phyloP scores from a whole-genome alignment of 35 echinoderm and acorn worm genomes.

The Hemicentrotus pulcherrimus region DNA sequence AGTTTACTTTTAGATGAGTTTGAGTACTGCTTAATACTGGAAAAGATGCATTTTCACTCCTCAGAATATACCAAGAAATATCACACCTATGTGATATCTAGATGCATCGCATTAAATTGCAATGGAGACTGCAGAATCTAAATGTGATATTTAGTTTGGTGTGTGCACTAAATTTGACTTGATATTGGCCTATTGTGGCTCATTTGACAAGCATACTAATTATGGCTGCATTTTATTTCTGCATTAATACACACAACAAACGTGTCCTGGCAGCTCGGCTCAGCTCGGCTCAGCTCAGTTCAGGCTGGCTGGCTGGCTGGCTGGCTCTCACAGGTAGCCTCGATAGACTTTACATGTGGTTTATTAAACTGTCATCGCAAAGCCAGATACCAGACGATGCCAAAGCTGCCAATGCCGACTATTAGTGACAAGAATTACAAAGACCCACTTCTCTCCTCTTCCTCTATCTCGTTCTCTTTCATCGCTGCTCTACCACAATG shows the following conservation, averaged over 20 bases:
- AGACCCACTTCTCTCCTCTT: background rate
- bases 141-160: background rate
- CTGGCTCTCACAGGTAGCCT: background rate
- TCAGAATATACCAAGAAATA: no score
- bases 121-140: no score
- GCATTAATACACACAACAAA: constrained; percentile 3
- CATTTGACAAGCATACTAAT: background rate
- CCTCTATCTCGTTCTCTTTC: background rate
- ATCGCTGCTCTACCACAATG: background rate
- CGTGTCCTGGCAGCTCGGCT: background rate
- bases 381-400: constrained; percentile 8
- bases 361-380: constrained; percentile 12
- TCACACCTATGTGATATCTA: no score
- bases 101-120: no score
- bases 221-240: background rate
- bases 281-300: background rate
- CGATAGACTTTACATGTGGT: background rate
- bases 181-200: background rate
- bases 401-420: background rate
- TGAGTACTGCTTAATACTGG: no score
- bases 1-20: no score
- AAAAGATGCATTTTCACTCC: no score
- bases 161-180: background rate
- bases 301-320: background rate
- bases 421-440: constrained; percentile 18